These are phyloP conservation scores for Oryzias woworae DNA, from an alignment of 2,113 vertebrate genomes.

Conservation along the genomic window DNA sequence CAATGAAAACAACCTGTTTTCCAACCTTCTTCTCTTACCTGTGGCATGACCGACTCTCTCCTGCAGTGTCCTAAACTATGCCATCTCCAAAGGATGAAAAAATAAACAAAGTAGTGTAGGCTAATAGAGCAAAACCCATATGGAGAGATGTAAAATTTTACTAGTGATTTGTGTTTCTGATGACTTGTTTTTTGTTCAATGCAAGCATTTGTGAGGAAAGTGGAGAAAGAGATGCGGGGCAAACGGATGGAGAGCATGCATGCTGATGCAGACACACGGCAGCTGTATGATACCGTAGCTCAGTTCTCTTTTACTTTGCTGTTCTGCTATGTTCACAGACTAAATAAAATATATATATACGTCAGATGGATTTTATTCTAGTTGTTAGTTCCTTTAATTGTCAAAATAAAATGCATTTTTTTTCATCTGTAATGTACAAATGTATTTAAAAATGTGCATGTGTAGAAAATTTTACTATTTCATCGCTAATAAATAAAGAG, in stretches of 20 bases:
- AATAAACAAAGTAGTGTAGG: constrained; percentile 17
- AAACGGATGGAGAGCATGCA: constrained; percentile 49
- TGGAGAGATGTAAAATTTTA: neutral
- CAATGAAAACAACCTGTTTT: constrained; percentile 23
- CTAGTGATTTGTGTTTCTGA: constrained; percentile 41
- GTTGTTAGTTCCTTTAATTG: constrained; percentile 2
- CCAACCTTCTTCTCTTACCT: constrained; percentile 8
- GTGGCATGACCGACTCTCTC: constrained; percentile 17
- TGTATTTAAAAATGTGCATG: constrained; percentile 13
- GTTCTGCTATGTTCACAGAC: constrained; percentile 45
- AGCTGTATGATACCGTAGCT: constrained; percentile 38
- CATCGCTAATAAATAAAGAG: neutral
- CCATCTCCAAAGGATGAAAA: constrained; percentile 21
- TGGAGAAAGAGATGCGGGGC: constrained; percentile 4
- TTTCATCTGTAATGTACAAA: constrained; percentile 13
- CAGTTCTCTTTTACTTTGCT: constrained; percentile 36
- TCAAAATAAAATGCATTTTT: constrained; percentile 7
- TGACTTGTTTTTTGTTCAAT: constrained; percentile 37
- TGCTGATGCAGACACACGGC: constrained; percentile 48
- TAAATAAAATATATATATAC: too few species aligned
- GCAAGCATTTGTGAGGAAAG: constrained; percentile 5
- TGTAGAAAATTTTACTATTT: constrained; percentile 8
- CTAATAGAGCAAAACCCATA: constrained; percentile 17
- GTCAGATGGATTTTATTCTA: too few species aligned
- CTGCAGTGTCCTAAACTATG: constrained; percentile 29